phyloP scores from a whole-genome alignment of 2,888 invertebrate species.

The Epinotia brunnichana region DNA sequence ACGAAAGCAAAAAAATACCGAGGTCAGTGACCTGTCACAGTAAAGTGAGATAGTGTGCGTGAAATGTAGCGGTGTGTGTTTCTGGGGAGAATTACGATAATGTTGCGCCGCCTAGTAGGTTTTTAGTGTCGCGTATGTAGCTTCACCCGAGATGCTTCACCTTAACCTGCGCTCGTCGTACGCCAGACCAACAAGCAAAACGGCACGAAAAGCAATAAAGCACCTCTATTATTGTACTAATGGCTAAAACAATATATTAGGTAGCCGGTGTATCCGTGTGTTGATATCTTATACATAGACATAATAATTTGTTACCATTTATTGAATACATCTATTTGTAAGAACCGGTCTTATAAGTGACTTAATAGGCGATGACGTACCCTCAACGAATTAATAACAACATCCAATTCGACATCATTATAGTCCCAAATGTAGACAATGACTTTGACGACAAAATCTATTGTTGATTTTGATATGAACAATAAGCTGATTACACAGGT shows the following conservation, averaged over 20 bases:
- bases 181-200: neutral
- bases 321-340: slow-evolving; percentile 35
- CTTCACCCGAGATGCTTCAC: too few relatives aligned
- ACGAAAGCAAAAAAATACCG: too few relatives aligned
- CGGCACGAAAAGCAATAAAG: slow-evolving; percentile 1
- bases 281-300: slow-evolving; percentile 18
- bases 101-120: too few relatives aligned
- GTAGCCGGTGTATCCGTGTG: neutral
- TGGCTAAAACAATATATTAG: neutral
- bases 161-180: neutral
- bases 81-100: too few relatives aligned
- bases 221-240: neutral
- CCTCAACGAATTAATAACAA: slow-evolving; percentile 39
- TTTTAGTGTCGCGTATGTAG: too few relatives aligned
- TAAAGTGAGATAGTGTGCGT: too few relatives aligned
- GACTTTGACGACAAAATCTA: slow-evolving; percentile 29
- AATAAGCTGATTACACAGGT: slow-evolving; percentile 9
- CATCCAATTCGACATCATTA: slow-evolving; percentile 35
- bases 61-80: too few relatives aligned
- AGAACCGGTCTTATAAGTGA: slow-evolving; percentile 38
- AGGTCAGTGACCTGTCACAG: too few relatives aligned
- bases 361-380: slow-evolving; percentile 39
- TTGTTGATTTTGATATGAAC: neutral
- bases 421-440: slow-evolving; percentile 32
- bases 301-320: slow-evolving; percentile 39